Conservation (phyloP, 2,113 vertebrate genomes). For the Oryzias woworae region DNA sequence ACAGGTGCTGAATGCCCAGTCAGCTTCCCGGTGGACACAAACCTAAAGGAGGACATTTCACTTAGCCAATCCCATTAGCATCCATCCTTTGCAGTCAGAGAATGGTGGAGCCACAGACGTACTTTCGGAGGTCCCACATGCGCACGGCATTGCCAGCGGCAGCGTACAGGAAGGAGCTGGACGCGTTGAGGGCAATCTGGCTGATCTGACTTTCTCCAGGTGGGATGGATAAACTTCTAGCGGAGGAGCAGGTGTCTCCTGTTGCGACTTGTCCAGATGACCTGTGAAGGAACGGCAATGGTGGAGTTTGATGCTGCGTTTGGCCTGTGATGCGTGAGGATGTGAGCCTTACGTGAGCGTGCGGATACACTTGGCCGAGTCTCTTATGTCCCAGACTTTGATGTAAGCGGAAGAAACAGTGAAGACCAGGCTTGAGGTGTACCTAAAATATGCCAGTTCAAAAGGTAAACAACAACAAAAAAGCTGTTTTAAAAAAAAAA, state of each 20-base stretch:
- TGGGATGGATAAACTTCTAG: constrained; percentile 83
- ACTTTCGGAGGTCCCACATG: constrained; percentile 99
- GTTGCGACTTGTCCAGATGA: constrained; percentile 91
- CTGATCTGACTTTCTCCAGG: constrained; percentile 96
- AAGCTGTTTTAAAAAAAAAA: neutral
- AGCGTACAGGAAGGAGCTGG: constrained; percentile 91
- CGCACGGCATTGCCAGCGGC: constrained; percentile 92
- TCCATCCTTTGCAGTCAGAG: too few species aligned
- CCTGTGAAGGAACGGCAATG: constrained; percentile 55
- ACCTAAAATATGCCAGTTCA: constrained; percentile 54
- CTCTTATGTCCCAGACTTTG: constrained; percentile 98
- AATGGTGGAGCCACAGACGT: neutral
- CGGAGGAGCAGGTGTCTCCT: constrained; percentile 84
- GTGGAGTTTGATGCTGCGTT: neutral
- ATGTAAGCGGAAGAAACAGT: constrained; percentile 93
- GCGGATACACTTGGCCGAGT: constrained; percentile 94
- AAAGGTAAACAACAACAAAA: rapidly evolving
- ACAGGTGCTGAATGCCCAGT: constrained; percentile 92
- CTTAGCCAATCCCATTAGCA: too few species aligned
- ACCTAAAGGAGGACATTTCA: constrained; percentile 72
- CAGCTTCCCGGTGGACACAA: constrained; percentile 94
- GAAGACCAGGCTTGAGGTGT: constrained; percentile 95
- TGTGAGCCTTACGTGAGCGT: constrained; percentile 86
- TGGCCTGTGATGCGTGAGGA: rapidly evolving
- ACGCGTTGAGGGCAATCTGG: constrained; percentile 90